Conservation (phyloP, 2,113 vertebrate genomes). For the Hydrolagus affinis region DNA sequence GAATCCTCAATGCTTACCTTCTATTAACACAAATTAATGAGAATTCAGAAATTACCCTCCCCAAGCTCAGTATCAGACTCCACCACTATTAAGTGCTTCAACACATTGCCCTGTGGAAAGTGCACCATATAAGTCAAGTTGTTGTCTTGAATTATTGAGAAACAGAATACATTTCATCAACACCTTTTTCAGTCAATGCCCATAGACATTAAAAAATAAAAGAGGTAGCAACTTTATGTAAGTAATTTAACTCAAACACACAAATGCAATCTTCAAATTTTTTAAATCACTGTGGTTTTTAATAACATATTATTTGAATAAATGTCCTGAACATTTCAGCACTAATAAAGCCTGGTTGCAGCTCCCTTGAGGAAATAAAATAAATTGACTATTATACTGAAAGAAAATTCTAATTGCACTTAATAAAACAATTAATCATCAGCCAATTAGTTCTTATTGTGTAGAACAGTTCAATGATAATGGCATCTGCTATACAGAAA, state of each 20-base stretch:
- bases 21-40: too few relatives aligned
- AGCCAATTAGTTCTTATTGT: not conserved
- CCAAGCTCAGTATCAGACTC: not conserved
- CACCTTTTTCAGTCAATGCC: not conserved
- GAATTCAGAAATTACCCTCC: not conserved
- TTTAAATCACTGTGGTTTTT: not conserved
- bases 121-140: not conserved
- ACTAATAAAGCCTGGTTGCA: not conserved
- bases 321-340: not conserved
- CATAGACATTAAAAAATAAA: slow-evolving; percentile 12
- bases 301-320: not conserved
- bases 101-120: too few relatives aligned
- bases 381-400: not conserved
- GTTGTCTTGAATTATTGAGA: not conserved
- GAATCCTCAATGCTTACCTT: not conserved
- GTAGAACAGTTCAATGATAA: not conserved
- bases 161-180: not conserved
- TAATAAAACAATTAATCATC: slow-evolving; percentile 8
- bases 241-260: not conserved
- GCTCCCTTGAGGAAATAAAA: not conserved
- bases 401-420: not conserved
- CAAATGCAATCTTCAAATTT: not conserved
- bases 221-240: not conserved
- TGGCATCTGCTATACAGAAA: not conserved
- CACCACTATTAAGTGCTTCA: not conserved